Evolutionary conservation across 2,888 invertebrate genomes (phyloP).

Genomic region (Drosophila longiperda): DNA sequence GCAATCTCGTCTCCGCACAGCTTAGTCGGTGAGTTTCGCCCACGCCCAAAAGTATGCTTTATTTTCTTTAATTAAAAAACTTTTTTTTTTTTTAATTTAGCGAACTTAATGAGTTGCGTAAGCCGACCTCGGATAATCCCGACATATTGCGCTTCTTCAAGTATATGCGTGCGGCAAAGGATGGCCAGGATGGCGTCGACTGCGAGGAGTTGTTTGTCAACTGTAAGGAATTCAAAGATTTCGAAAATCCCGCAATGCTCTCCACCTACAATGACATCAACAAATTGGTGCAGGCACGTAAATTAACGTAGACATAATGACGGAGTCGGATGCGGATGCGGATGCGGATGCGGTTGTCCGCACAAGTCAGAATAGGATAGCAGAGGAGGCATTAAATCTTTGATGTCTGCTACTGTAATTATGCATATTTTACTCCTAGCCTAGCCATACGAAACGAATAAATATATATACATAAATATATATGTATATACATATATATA

Average conservation of each 20-base stretch:
- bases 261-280: conserved; percentile 95
- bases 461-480: conserved; percentile 21
- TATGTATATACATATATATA: conserved; percentile 10
- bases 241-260: conserved; percentile 92
- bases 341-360: conserved; percentile 31
- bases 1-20: conserved; percentile 94
- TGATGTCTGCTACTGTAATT: conserved; percentile 56
- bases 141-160: conserved; percentile 95
- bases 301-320: conserved; percentile 78
- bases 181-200: conserved; percentile 92
- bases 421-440: conserved; percentile 77
- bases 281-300: conserved; percentile 93
- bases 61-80: neutral
- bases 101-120: conserved; percentile 93
- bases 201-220: conserved; percentile 89
- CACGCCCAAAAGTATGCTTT: conserved; percentile 64
- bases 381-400: conserved; percentile 34
- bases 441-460: conserved; percentile 43
- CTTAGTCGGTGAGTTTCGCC: conserved; percentile 89
- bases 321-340: neutral
- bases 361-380: conserved; percentile 54
- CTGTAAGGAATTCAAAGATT: conserved; percentile 88
- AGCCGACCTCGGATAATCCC: conserved; percentile 93
- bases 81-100: conserved; percentile 85
- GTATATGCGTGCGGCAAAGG: conserved; percentile 95